A percentile compares a stretch with the other conserved stretches of the same genome.
phyloP scores from a whole-genome alignment of 2,113 vertebrate species.

The Pachyramphus minor region DNA sequence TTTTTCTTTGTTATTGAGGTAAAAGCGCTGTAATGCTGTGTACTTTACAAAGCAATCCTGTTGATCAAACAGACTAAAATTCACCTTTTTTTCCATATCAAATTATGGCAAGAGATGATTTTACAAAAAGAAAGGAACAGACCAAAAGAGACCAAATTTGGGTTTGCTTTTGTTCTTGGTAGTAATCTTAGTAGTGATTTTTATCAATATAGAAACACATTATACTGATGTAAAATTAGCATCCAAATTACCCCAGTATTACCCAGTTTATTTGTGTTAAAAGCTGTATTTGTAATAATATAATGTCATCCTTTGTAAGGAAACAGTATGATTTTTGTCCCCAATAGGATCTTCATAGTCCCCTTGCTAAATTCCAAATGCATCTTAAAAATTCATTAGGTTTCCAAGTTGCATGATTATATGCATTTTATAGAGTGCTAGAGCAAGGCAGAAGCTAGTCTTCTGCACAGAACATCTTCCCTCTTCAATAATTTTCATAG shows the following conservation, averaged over 20 bases:
- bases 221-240: neutral
- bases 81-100: neutral
- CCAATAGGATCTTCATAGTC: neutral
- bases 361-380: neutral
- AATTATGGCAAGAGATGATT: neutral
- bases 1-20: neutral
- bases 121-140: neutral
- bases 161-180: neutral
- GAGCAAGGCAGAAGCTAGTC: neutral
- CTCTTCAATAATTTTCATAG: neutral
- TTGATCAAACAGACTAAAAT: neutral
- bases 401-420: neutral
- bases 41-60: neutral
- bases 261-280: neutral
- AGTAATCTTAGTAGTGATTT: neutral
- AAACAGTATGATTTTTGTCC: neutral
- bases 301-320: neutral
- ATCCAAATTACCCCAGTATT: neutral
- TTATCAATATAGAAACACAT: neutral
- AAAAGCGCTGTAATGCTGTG: neutral
- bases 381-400: constrained; percentile 17
- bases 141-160: neutral
- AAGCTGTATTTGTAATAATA: neutral
- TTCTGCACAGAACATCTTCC: neutral
- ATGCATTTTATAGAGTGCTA: neutral